Base-by-base conservation (phyloP, 2,797 vertebrate species). In the Sebastes variabilis region DNA sequence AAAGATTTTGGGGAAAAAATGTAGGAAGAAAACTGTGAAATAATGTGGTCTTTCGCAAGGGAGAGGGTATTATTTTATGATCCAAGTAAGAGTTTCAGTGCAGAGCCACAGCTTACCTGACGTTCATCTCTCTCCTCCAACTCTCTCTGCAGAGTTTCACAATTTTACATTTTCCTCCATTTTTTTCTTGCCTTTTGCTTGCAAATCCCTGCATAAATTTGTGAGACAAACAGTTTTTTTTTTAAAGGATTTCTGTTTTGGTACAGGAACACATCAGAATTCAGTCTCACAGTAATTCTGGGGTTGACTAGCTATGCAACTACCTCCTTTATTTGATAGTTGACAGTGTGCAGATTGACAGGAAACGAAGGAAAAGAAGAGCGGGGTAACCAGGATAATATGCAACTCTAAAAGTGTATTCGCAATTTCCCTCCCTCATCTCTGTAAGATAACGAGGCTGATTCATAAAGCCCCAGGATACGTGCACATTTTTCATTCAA, bases 61-160 rank as follows among this genome's bases (percentile, higher is more conserved):
- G 29, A 77, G 16, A 22, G 24, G 66, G 24, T 60, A 42, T 81
- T 68, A 64, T 86, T 75, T 83, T 59, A 75, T 30, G 20, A 69
- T 58, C 20, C 27, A 29, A 59, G 38, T 72, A 16, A 30, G n/a
- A 11, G 56, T 64, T 58, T 62, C 18, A 46, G 6, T 71, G 62
- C 74, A 52, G 78, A 54, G 38, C 58, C 55, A 73, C 42, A 38
- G 18, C 22, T 69, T 49, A 65, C 46, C 60, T 61, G 52, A 56
- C 29, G 27, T 69, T 84, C 30, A 72, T 64, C 60, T 60, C 38
- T 34, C 68, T 58, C 7, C 3, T 27, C 67, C 65, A 61, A 4
- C 59, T 85, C 38, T 67, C 22, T 58, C 64, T 70, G 61, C 56
- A 77, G 20, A 68, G 54, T 70, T 77, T 58, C 14, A 34, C 29